Evolutionary conservation across 2,797 vertebrate genomes (phyloP), one percentile per base, ranked within the genome.

Genomic region (Emys orbicularis): DNA sequence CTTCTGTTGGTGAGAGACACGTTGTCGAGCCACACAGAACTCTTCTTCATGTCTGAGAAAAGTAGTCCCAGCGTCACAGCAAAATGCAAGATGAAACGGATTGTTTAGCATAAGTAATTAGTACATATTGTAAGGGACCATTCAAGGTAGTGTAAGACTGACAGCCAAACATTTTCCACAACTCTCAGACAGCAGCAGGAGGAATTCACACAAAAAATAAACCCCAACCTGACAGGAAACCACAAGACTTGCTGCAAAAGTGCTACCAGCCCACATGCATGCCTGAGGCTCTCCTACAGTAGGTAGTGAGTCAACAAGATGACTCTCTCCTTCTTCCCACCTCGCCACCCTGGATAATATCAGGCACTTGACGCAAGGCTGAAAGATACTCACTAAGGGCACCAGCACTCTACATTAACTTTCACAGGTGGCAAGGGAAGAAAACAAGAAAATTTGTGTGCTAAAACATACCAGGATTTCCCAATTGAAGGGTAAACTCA

Each of bases 371-470:
- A 44, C 12, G 37, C 59, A 2, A 0, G 1, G 81, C 68, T 88
- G 56, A 68, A 0, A 87, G 29, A 29, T 47, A 19, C 90, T 8
- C 49, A 56, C 44, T 76, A n/a, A 89, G 61, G 3, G 84, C 49
- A 29, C 31, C 19, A 61, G 89, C 2, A 2, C 9, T 13, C 12
- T 16, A 74, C n/a, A 59, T 49, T 68, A 83, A 77, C 12, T 90
- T 74, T 41, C 79, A 29, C 72, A 88, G 8, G 29, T 18, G 91
- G 74, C 65, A 77, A 2, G 1, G 37, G 3, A 4, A 83, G 27
- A 2, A 27, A 81, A 8, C 37, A 74, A 13, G 23, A 80, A 34
- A 61, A 47, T 0, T 1, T 0, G 50, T 57, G 31, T 31, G 1
- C 15, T 37, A 83, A 1, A 0, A 5, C 91, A 83, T 16, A 77